Evolutionary conservation across 2,797 vertebrate genomes (phyloP).

Genomic region (Argyrosomus regius): DNA sequence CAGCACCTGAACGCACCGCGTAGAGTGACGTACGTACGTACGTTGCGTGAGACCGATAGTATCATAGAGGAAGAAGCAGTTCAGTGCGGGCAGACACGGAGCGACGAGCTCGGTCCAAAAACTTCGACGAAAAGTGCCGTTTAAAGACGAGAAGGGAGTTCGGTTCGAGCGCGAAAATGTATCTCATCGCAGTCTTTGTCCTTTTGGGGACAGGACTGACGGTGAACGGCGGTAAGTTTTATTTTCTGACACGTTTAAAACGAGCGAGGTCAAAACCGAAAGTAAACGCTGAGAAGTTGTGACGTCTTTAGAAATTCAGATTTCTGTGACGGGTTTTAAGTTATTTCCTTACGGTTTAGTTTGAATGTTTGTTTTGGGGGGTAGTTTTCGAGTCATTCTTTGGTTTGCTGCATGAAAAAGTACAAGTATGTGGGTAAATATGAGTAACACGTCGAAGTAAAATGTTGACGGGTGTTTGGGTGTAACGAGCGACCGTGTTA

Average conservation of each 20-base stretch:
- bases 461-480: no score
- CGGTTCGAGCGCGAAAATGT: background rate
- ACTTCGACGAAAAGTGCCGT: background rate
- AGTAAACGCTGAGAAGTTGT: constrained; percentile 10
- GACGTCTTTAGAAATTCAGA: background rate
- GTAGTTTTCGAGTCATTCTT: no score
- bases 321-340: background rate
- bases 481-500: no score
- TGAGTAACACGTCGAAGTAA: no score
- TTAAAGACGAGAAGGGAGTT: accelerated
- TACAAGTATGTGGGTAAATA: no score
- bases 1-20: background rate
- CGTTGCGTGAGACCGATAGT: no score
- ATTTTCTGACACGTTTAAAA: background rate
- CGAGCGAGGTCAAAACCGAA: background rate
- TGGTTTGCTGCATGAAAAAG: no score
- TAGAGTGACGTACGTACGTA: background rate
- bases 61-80: no score
- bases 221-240: constrained; percentile 40
- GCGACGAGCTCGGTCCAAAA: accelerated
- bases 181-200: accelerated
- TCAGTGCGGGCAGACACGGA: accelerated
- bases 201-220: constrained; percentile 9
- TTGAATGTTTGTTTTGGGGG: no score
- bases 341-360: accelerated